Conservation (phyloP, 2,797 vertebrate species). For the Hephaestus fuliginosus region DNA sequence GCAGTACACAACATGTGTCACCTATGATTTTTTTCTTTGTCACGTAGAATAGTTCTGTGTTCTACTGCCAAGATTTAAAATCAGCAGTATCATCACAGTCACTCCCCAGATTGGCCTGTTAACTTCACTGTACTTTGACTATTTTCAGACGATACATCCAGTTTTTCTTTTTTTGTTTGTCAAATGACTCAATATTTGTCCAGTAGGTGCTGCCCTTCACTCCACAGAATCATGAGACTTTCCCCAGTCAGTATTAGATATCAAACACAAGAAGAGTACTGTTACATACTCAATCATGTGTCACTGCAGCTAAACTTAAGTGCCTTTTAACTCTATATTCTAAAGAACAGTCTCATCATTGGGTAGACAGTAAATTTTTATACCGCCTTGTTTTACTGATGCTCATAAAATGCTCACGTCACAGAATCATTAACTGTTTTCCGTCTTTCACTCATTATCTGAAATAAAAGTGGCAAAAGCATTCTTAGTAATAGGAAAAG, state of each 20-base stretch:
- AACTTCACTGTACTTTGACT: not conserved
- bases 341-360: constrained; percentile 13
- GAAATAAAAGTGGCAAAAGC: constrained; percentile 48
- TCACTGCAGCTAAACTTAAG: not conserved
- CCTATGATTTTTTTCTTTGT: too few species aligned
- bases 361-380: not conserved
- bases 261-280: not conserved
- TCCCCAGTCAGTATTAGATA: not conserved
- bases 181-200: not conserved
- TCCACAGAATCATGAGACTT: not conserved
- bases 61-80: not conserved
- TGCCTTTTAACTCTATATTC: not conserved
- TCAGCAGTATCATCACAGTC: not conserved
- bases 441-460: constrained; percentile 12
- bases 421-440: constrained; percentile 7
- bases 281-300: not conserved
- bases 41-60: too few species aligned
- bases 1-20: not conserved
- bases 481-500: constrained; percentile 37
- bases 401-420: not conserved
- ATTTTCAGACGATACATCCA: not conserved
- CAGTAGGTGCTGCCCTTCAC: not conserved
- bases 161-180: not conserved
- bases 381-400: constrained; percentile 19
- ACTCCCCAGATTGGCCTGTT: not conserved